These are phyloP conservation scores for Eulemur albifrons DNA, from an alignment of 2,797 vertebrate species.

Conservation along the genomic window DNA sequence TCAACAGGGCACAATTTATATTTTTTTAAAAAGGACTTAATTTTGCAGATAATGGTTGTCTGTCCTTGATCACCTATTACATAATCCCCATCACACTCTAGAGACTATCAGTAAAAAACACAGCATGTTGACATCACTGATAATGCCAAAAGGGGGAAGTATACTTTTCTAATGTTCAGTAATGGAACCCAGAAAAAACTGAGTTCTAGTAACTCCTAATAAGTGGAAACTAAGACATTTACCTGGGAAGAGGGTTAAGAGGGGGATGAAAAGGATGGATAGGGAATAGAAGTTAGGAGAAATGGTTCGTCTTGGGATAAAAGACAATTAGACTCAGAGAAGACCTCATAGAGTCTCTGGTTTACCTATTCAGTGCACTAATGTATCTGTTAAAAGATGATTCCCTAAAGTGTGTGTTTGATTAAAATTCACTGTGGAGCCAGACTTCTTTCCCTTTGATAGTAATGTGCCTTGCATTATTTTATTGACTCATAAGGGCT, in stretches of 20 bases:
- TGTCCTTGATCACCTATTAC: not conserved
- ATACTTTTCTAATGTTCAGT: not conserved
- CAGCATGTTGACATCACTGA: not conserved
- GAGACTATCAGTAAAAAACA: not conserved
- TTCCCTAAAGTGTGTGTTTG: not conserved
- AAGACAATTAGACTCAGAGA: not conserved
- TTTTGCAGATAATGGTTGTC: conserved; percentile 33
- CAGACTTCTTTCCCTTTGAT: not conserved
- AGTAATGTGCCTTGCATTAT: not conserved
- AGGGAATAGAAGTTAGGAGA: not conserved
- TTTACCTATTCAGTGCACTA: not conserved
- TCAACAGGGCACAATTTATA: not conserved
- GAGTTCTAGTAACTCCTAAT: not conserved
- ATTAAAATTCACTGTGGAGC: not conserved
- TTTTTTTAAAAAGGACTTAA: not conserved
- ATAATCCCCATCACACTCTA: not conserved
- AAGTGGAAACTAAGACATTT: conserved; percentile 19
- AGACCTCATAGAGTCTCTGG: not conserved
- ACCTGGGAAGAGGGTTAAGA: not conserved
- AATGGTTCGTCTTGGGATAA: not conserved
- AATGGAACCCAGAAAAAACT: not conserved
- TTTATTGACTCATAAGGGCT: conserved; percentile 4
- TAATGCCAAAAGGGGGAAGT: not conserved
- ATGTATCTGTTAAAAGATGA: conserved; percentile 2
- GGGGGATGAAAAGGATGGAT: not conserved